These are phyloP conservation scores for Neoarius graeffei DNA, from an alignment of 2,113 vertebrate species.

Conservation along the genomic window DNA sequence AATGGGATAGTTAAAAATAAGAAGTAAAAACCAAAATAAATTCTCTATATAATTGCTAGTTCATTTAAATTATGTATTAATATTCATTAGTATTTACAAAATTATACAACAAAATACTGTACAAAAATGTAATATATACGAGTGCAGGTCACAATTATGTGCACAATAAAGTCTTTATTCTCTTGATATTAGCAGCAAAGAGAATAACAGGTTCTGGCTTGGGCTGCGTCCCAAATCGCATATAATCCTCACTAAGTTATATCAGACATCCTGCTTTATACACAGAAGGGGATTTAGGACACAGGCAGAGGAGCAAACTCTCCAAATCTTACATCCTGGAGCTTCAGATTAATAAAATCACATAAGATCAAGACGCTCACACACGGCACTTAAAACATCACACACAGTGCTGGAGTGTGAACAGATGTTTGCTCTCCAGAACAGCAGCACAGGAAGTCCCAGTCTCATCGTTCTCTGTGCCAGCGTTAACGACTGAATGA, in stretches of 20 bases:
- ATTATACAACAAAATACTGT: too few species aligned
- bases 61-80: neutral
- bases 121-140: neutral
- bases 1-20: neutral
- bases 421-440: slow-evolving; percentile 49
- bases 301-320: neutral
- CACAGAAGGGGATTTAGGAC: neutral
- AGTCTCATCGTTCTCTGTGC: slow-evolving; percentile 42
- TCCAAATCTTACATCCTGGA: neutral
- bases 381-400: neutral
- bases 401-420: slow-evolving; percentile 25
- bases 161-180: neutral
- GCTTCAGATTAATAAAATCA: neutral
- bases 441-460: slow-evolving; percentile 37
- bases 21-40: neutral
- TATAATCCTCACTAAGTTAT: neutral
- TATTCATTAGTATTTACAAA: neutral
- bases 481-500: slow-evolving; percentile 44
- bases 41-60: neutral
- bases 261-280: neutral
- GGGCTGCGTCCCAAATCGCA: neutral
- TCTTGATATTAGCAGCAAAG: neutral
- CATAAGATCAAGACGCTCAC: neutral
- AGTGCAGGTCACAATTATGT: neutral
- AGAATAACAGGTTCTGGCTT: neutral